A percentile compares a stretch with the other conserved stretches of the same genome.
phyloP scores from a whole-genome alignment of 2,888 invertebrate genomes.

The Dasypogon diadema region DNA sequence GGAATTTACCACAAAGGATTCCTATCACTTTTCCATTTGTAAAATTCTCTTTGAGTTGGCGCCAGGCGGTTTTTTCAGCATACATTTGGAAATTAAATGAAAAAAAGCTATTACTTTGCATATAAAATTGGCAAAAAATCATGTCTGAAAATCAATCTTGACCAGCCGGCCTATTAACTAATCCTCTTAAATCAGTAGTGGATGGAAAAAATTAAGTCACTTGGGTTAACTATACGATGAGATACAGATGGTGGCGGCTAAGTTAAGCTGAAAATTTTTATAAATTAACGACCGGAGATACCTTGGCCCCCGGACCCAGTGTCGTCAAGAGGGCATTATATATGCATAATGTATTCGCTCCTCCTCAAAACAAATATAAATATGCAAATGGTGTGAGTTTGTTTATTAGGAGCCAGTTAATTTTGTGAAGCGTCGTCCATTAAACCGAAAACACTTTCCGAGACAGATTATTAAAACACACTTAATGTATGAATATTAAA shows the following conservation, averaged over 20 bases:
- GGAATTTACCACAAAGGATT: neutral
- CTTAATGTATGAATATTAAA: neutral
- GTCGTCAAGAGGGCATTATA: neutral
- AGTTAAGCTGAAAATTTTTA: neutral
- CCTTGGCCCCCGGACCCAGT: neutral
- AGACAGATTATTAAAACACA: neutral
- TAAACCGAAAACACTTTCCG: neutral
- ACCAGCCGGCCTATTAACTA: neutral
- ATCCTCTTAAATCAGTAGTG: neutral
- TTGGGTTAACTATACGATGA: neutral
- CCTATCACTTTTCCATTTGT: neutral
- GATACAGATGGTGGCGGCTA: neutral
- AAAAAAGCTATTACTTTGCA: neutral
- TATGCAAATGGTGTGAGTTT: conserved; percentile 8
- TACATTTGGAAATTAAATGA: neutral
- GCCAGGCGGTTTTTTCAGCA: neutral
- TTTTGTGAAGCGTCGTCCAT: neutral
- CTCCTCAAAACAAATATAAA: conserved; percentile 15
- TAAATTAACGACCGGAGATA: neutral
- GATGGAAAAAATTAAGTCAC: neutral
- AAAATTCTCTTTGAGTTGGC: neutral
- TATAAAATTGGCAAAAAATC: conserved; percentile 9
- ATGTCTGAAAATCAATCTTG: neutral
- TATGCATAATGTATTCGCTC: neutral
- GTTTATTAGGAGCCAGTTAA: neutral